Base-by-base conservation (phyloP, 2,888 invertebrate genomes). In the Ophion costatus region DNA sequence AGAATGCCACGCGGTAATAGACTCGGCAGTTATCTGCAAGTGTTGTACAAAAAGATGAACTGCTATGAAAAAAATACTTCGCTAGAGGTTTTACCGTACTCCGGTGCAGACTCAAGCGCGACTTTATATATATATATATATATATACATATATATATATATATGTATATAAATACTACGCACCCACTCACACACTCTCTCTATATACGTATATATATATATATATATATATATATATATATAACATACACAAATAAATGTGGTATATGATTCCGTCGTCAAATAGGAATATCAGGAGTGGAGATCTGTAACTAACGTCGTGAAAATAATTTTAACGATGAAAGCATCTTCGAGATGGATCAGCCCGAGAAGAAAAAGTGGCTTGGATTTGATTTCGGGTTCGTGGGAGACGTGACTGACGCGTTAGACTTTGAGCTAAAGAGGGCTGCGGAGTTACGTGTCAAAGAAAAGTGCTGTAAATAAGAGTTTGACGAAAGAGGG, bases 391-490 rank as follows among this genome's bases (percentile, higher is more conserved):
- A 38, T 4, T 73, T 66, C 22, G 24, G 5, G 73, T 80, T 70
- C 61, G 73, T 42, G 7, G 29, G 45, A n/a, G 14, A 57, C 42
- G 24, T 42, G 22, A 38, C 45, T 24, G 71, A 66, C 9, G n/a
- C 22, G 67, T 56, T 57, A 2, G n/a, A 9, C 56, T 38, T 70
- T 42, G 33, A 57, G 64, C 76, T 42, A 66, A 76, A 42, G 70
- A 61, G 42, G 42, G 33, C 20, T 2, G 24, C n/a, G 22, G 38
- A 20, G 71, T 11, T 56, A 69, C 59, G 64, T 79, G 74, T 45
- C 69, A 66, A 71, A 82, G 59, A 76, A 82, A 78, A 78, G 75
- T 78, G 64, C 24, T 56, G 70, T n/a, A 51, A 71, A 71, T 75
- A 75, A 38, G 57, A 70, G 75, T 74, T 78, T 71, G 75, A 82